Evolutionary conservation across 1,140 invertebrate species (phyloP), one percentile per base, ranked within the genome.

Genomic region (Zaprionus kolodkinae): DNA sequence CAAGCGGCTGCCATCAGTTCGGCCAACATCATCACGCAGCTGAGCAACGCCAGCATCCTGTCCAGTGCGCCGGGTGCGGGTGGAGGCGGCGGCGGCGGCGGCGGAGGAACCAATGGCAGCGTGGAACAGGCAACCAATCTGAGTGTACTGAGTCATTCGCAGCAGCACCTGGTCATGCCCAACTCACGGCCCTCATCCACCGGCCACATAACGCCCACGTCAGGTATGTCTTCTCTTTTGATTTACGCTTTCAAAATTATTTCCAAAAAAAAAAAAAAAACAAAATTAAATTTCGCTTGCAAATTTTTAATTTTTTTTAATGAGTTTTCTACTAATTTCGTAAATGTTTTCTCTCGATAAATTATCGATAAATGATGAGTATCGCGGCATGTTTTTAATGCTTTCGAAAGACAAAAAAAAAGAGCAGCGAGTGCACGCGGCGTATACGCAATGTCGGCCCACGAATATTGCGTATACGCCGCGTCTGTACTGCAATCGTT

Each of bases 121-220:
- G 88, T 92, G 25, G 91, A 93, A 15, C 92, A 94, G 72, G 92
- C 93, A 55, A 93, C 93, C 72, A 93, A 93, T 73, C 81, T 92
- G 62, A 92, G 91, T 72, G 87, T 92, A 40, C 79, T 91, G 61
- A 91, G 73, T 72, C 93, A 93, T 65, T 91, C 93, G 67, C 92
- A 93, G 25, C 92, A 93, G 30, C 94, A 95, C 78, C 81, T 94
- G 79, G 88, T 87, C 88, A 94, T 91, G 92, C 81, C 81, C 91
- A 92, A 78, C 48, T 93, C 92, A 83, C 78, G 82, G 84, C 93
- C 81, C 91, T 94, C 93, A 76, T 94, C 94, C 68, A 93, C 94
- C 4, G 94, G 94, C 2, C 94, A 95, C 60, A 93, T 95, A 77
- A 95, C 95, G 54, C 94, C 95, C 63, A 95, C 93, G 40, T 94